phyloP scores from a whole-genome alignment of 2,797 vertebrate genomes.

The Poecilia wingei region DNA sequence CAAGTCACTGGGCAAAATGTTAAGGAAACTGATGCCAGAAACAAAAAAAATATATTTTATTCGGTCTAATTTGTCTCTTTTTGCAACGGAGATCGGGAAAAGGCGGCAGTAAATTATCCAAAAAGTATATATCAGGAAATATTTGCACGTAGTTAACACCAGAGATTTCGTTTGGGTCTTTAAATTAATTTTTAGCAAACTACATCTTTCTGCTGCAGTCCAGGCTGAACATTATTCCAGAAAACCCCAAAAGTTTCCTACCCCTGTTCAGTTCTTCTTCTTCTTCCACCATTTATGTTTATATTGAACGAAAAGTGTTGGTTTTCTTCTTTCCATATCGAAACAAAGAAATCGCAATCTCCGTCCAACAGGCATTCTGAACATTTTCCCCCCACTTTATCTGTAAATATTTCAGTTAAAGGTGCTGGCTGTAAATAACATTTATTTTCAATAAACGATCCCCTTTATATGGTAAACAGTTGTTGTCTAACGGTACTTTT shows the following conservation, averaged over 20 bases:
- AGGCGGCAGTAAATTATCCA: background rate
- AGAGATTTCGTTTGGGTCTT: background rate
- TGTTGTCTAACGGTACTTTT: background rate
- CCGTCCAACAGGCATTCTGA: background rate
- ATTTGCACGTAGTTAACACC: background rate
- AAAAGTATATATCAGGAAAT: background rate
- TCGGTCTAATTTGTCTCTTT: background rate
- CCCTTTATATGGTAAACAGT: background rate
- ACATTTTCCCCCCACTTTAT: background rate
- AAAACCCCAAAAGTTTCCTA: background rate
- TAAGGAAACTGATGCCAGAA: background rate
- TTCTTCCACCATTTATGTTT: background rate
- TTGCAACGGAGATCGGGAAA: background rate
- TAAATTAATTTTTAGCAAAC: background rate
- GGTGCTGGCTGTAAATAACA: background rate
- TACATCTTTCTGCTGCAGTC: background rate
- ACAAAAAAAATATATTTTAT: background rate
- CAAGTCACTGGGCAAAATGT: background rate
- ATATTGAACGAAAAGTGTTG: background rate
- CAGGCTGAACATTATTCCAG: background rate
- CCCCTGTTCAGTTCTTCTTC: background rate
- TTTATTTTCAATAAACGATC: background rate
- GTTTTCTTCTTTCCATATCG: background rate
- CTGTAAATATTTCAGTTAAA: background rate
- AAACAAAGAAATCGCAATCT: background rate